Evolutionary conservation across 92 coral and sea anemone genomes (phyloP), one percentile per base, ranked within the genome.

Genomic region (Pocillopora grandis): DNA sequence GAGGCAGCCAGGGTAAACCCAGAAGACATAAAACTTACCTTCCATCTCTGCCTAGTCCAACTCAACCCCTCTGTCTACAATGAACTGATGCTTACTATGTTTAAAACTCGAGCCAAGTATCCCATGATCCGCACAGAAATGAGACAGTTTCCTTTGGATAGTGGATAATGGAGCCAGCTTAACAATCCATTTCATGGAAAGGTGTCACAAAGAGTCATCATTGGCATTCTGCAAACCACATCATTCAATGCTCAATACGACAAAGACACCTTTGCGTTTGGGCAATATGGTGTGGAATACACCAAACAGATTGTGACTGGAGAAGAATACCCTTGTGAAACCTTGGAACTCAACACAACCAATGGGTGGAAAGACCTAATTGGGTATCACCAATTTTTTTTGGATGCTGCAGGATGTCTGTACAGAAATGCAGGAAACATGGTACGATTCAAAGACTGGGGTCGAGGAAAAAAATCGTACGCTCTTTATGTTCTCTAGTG

Each of bases 261-360:
- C 5, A 2, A 19, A 1, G 20, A 64, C 6, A 84, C 79, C 0
- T 85, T 78, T 48, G 16, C 71, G 31, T 78, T 80, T 79, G 13
- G 85, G 77, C 0, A 19, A 77, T 58, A 72, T n/a, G 85, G 77
- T 1, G 21, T 84, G 65, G 2, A 2, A 0, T 33, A 21, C 49
- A 83, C 83, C 74, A n/a, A 75, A 9, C 90, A 87, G 52, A 16
- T 88, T 60, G 75, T 88, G 48, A 49, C 37, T 0, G 88, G 88
- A 2, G 91, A 88, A 71, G 81, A 31, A 56, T 88, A 84, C 71
- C 85, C 91, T 12, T 35, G 66, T 76, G 49, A 58, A 48, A 16
- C 80, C 23, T 62, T 88, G 84, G 76, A 71, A 14, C 68, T 88
- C 27, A 72, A 62, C 16, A 31, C 64, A 12, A 65, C 55, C 70